Conservation (phyloP, 2,113 vertebrate genomes). For the Rhinoderma darwinii region DNA sequence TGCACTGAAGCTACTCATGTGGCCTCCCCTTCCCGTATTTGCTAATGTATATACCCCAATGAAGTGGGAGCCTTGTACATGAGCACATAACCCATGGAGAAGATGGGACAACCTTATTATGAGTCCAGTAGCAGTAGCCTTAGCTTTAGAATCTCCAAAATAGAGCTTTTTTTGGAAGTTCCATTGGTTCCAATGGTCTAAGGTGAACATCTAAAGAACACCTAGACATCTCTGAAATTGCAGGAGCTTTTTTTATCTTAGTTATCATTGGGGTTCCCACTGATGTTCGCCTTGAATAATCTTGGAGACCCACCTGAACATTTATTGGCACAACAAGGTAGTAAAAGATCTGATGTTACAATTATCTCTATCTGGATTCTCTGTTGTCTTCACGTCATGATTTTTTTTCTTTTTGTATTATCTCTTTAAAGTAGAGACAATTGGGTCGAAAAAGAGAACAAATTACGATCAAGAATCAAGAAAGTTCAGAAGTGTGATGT, state of each 20-base stretch:
- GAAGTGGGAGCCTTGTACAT: too few relatives aligned
- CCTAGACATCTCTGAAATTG: background rate
- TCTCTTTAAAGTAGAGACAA: conserved; percentile 56
- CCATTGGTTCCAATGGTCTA: background rate
- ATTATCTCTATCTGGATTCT: background rate
- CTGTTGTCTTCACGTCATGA: background rate
- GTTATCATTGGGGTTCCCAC: background rate
- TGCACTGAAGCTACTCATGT: too few relatives aligned
- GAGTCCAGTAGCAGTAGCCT: too few relatives aligned
- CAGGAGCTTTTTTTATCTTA: too few relatives aligned
- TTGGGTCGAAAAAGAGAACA: conserved; percentile 67
- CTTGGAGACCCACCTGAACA: background rate
- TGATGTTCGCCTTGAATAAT: too few relatives aligned
- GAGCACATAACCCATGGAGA: too few relatives aligned
- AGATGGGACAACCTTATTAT: too few relatives aligned
- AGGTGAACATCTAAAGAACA: background rate
- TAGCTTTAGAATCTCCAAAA: too few relatives aligned
- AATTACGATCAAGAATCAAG: conserved; percentile 64
- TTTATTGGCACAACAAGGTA: background rate
- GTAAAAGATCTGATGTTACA: background rate
- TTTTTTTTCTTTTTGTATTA: background rate
- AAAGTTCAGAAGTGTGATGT: conserved; percentile 72
- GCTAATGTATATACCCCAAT: too few relatives aligned
- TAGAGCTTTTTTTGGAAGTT: too few relatives aligned
- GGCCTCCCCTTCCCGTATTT: too few relatives aligned